phyloP scores from a whole-genome alignment of 2,888 invertebrate species.

The Cetonia aurata region DNA sequence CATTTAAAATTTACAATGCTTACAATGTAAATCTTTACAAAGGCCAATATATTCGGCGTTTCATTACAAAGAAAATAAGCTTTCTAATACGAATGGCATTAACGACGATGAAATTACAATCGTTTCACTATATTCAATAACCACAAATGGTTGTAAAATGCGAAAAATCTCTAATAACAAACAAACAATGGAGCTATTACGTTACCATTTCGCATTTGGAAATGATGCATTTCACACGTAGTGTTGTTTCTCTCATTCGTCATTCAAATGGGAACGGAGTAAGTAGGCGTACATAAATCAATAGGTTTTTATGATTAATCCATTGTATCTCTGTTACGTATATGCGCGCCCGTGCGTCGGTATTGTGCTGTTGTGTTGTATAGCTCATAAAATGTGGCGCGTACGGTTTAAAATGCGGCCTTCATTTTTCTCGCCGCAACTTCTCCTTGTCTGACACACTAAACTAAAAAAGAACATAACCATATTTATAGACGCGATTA shows the following conservation, averaged over 20 bases:
- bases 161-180: slow-evolving; percentile 6
- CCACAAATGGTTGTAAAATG: not conserved
- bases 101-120: no score
- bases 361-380: slow-evolving; percentile 20
- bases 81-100: no score
- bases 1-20: no score
- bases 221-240: slow-evolving; percentile 31
- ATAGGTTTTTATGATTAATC: slow-evolving; percentile 38
- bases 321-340: slow-evolving; percentile 12
- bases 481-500: slow-evolving; percentile 35
- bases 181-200: slow-evolving; percentile 29
- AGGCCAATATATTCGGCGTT: no score
- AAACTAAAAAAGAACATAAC: slow-evolving; percentile 31
- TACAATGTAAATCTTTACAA: no score
- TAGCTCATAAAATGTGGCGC: slow-evolving; percentile 23
- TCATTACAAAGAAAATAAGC: no score
- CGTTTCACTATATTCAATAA: no score
- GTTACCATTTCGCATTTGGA: slow-evolving; percentile 27
- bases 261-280: slow-evolving; percentile 31
- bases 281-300: slow-evolving; percentile 28
- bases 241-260: slow-evolving; percentile 16
- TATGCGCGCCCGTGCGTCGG: slow-evolving; percentile 5
- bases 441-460: slow-evolving; percentile 38
- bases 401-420: slow-evolving; percentile 28
- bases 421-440: slow-evolving; percentile 27